These are phyloP conservation scores for Synanceia verrucosa DNA, from an alignment of 2,797 vertebrate species.

Conservation along the genomic window DNA sequence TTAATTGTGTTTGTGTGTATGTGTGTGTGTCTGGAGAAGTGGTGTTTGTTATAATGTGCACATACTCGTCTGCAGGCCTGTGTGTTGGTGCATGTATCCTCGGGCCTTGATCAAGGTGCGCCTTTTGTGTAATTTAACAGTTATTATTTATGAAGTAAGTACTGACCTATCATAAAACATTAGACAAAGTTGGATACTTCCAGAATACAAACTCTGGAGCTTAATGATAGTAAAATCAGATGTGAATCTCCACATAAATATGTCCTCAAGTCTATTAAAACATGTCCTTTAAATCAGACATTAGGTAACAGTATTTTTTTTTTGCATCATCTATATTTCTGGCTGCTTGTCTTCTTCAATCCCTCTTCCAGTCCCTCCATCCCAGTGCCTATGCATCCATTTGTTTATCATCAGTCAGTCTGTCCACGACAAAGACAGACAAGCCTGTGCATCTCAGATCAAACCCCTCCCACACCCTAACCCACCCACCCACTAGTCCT, in stretches of 20 bases:
- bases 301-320: conserved; percentile 28
- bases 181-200: neutral
- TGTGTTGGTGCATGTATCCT: conserved; percentile 21
- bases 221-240: neutral
- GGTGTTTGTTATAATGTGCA: conserved; percentile 27
- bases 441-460: conserved; percentile 70
- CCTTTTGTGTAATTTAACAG: neutral
- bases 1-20: conserved; percentile 59
- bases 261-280: neutral
- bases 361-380: conserved; percentile 40
- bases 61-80: conserved; percentile 32
- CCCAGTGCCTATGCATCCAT: conserved; percentile 29
- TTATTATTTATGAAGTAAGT: neutral
- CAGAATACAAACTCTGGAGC: neutral
- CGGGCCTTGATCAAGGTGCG: conserved; percentile 10
- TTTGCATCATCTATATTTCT: conserved; percentile 27
- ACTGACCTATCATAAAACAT: neutral
- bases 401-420: conserved; percentile 58
- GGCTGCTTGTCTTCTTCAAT: conserved; percentile 54
- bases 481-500: conserved; percentile 79
- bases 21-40: conserved; percentile 28
- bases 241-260: neutral
- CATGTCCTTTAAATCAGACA: conserved; percentile 11
- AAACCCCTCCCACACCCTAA: conserved; percentile 56
- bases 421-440: conserved; percentile 72